Evolutionary conservation across 1,140 invertebrate species (phyloP).

Genomic region (Micrasema longulum): DNA sequence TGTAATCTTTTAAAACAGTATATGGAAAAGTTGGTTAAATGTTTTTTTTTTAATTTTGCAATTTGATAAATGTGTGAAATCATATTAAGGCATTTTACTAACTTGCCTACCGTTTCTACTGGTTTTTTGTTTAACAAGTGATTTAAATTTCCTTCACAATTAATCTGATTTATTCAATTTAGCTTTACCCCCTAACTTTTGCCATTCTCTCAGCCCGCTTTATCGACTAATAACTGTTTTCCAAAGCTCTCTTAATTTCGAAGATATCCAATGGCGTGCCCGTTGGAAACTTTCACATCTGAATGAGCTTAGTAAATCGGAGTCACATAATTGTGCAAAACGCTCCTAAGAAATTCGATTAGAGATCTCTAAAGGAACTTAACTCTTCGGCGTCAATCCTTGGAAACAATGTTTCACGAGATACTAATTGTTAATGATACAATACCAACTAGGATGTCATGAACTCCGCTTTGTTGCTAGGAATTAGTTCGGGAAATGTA

Average conservation of each 20-base stretch:
- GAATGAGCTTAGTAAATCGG: slow-evolving; percentile 29
- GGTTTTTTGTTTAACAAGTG: too few species aligned
- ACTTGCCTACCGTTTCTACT: too few species aligned
- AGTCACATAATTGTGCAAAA: slow-evolving; percentile 15
- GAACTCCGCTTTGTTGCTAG: too few species aligned
- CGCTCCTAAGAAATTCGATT: slow-evolving; percentile 25
- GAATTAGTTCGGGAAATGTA: slow-evolving; percentile 25
- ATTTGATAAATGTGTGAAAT: too few species aligned
- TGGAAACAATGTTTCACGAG: slow-evolving; percentile 6
- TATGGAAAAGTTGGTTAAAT: too few species aligned
- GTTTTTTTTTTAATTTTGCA: too few species aligned
- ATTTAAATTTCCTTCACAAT: background rate
- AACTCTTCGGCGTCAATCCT: slow-evolving; percentile 12
- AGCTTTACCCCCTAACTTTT: background rate
- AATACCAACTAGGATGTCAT: background rate
- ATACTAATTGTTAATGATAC: slow-evolving; percentile 33
- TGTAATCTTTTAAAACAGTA: too few species aligned
- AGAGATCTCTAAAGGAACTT: background rate
- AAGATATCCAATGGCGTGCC: background rate
- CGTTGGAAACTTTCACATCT: background rate
- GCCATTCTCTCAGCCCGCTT: slow-evolving; percentile 1
- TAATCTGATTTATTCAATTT: slow-evolving; percentile 7
- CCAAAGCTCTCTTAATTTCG: slow-evolving; percentile 13
- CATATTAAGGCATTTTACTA: too few species aligned
- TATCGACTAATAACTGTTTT: background rate